Evolutionary conservation across 2,797 vertebrate genomes (phyloP), one percentile per base, ranked within the genome.

Genomic region (Melanotaenia nigrans): DNA sequence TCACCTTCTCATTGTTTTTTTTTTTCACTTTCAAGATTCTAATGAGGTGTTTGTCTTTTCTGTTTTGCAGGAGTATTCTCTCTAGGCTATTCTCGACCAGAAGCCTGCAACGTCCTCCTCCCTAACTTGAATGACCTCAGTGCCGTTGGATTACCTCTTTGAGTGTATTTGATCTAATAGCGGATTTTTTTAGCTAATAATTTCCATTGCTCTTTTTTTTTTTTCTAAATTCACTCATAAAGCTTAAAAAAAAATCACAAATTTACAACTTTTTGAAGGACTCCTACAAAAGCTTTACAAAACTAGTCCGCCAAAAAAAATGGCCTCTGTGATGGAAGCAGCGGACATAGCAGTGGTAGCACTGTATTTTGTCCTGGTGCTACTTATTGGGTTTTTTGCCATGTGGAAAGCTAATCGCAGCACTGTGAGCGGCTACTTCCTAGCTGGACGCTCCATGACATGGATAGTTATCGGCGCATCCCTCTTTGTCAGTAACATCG

Each of bases 401-500:
- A 99, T 97, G 97, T 97, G 97, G 97, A 99, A 97, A 90, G 93
- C 95, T 87, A 99, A 98, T 90, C 96, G 95, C 85, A 98, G 95
- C 95, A 99, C 97, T 59, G 96, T 99, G 75, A 97, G 94, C 36
- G 98, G 97, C 90, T 99, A 99, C 95, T 99, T 99, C 88, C 93
- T 99, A 92, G 98, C 98, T 64, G 98, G 98, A 88, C 96, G 98
- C 90, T 97, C 96, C 85, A 98, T 99, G 98, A 96, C 95, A 9
- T 99, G 98, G 97, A 90, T 95, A 62, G 96, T 97, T 57, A 92
- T 99, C 53, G 98, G 98, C 61, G 97, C 97, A 74, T 99, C 98
- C 5, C 95, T 99, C 64, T 99, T 99, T 84, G 98, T 99, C 92
- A 99, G 98, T 94, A 99, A 99, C 95, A 99, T 99, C 84, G 98